phyloP scores from a whole-genome alignment of 1,140 invertebrate genomes.

The Heliconius himera region DNA sequence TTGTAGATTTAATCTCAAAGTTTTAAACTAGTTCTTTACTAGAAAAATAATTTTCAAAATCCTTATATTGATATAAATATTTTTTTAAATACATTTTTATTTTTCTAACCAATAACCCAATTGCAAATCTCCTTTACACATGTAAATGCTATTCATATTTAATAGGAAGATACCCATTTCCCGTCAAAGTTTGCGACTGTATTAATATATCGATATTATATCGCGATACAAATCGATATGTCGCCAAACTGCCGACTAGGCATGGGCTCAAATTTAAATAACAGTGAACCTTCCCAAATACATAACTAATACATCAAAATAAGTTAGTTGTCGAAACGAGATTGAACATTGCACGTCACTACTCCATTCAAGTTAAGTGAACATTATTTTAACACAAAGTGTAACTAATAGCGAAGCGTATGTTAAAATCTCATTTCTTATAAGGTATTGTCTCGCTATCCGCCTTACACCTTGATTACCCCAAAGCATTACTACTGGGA shows the following conservation, averaged over 20 bases:
- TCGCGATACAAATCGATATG: neutral
- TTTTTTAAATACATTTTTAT: neutral
- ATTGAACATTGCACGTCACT: conserved; percentile 56
- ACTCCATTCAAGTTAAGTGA: conserved; percentile 34
- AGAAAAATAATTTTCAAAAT: neutral
- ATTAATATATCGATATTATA: neutral
- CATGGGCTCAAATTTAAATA: neutral
- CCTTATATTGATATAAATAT: neutral
- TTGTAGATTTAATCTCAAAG: neutral
- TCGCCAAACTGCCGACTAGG: neutral
- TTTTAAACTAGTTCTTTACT: neutral
- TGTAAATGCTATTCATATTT: conserved; percentile 53
- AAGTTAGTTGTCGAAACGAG: conserved; percentile 62
- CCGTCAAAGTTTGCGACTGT: conserved; percentile 36
- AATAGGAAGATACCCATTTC: conserved; percentile 50
- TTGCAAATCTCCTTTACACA: conserved; percentile 48
- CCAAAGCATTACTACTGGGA: neutral
- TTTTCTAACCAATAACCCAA: conserved; percentile 4
- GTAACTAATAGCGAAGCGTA: conserved; percentile 25
- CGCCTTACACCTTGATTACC: neutral
- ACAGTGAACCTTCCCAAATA: neutral
- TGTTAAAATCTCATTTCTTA: conserved; percentile 43
- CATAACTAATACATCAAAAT: conserved; percentile 41
- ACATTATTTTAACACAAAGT: conserved; percentile 28
- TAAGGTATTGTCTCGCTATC: conserved; percentile 18